phyloP scores from a whole-genome alignment of 2,797 vertebrate species.

The Erpetoichthys calabaricus region DNA sequence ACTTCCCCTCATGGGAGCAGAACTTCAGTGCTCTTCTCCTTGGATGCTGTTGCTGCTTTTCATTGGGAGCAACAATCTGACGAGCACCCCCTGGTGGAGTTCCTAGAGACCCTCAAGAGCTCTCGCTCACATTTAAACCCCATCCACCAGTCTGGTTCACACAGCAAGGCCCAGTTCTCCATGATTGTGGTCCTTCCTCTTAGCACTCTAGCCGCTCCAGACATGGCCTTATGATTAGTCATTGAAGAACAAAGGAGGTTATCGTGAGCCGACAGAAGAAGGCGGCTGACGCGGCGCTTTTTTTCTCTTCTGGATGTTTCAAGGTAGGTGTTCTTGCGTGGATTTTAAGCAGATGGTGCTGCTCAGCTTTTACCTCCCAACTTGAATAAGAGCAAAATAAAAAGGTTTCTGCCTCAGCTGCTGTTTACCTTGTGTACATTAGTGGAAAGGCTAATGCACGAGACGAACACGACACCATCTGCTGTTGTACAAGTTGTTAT shows the following conservation, averaged over 20 bases:
- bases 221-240: neutral
- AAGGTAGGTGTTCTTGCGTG: neutral
- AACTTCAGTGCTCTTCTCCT: no score
- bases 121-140: no score
- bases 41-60: no score
- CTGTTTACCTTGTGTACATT: constrained; percentile 1
- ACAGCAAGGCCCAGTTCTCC: no score
- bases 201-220: no score
- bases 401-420: neutral
- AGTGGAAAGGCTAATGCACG: neutral
- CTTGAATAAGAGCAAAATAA: neutral
- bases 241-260: neutral
- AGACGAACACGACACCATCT: neutral
- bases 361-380: neutral
- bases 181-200: no score
- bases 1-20: no score
- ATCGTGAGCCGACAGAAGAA: neutral
- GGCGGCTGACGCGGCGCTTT: neutral
- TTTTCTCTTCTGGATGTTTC: neutral
- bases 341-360: neutral
- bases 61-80: no score
- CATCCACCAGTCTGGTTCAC: no score
- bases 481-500: neutral
- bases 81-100: no score
- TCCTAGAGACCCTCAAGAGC: no score